phyloP scores from a whole-genome alignment of 2,888 invertebrate genomes.

The Pecten maximus region DNA sequence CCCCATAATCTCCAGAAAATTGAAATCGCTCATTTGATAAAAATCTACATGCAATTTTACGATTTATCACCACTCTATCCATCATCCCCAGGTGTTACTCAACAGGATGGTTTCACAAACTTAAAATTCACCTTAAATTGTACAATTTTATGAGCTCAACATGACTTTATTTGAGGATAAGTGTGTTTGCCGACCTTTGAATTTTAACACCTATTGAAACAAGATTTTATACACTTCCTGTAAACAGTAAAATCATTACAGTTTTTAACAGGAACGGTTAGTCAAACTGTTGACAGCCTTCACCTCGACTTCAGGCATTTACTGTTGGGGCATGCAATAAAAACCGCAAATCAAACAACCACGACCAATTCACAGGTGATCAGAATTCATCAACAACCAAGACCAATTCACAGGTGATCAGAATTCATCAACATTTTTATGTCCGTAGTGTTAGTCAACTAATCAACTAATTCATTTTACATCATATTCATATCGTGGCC shows the following conservation, averaged over 20 bases:
- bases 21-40: slow-evolving; percentile 30
- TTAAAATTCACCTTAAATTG: slow-evolving; percentile 5
- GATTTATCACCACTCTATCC: neutral
- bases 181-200: neutral
- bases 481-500: too few relatives aligned
- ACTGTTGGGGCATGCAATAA: neutral
- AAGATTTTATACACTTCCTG: neutral
- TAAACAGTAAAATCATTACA: neutral
- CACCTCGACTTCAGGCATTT: neutral
- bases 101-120: neutral
- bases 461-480: too few relatives aligned
- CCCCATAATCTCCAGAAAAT: slow-evolving; percentile 32
- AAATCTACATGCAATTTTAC: slow-evolving; percentile 24
- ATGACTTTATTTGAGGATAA: neutral
- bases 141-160: neutral
- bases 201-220: neutral
- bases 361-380: neutral
- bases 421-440: neutral
- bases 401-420: neutral
- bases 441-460: too few relatives aligned
- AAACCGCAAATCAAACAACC: neutral
- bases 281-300: neutral
- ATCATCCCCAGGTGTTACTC: slow-evolving; percentile 30
- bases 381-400: neutral
- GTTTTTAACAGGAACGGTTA: neutral